Evolutionary conservation across 2,888 invertebrate genomes (phyloP).

Genomic region (Pecten maximus): DNA sequence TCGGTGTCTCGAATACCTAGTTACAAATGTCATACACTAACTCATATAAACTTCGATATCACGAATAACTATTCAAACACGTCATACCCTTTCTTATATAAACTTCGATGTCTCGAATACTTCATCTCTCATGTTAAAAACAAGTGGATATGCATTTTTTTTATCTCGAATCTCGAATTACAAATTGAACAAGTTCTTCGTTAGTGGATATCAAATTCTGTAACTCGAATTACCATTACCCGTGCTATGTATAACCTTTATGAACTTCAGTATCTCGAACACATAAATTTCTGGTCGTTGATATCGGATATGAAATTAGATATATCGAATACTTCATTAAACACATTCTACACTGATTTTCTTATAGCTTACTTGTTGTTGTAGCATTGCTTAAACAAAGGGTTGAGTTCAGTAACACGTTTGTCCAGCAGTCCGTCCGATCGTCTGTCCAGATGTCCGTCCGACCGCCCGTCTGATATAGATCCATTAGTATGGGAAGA

Average conservation of each 20-base stretch:
- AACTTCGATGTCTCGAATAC: too few species aligned
- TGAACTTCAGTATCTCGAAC: not conserved
- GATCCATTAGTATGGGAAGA: not conserved
- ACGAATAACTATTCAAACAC: too few species aligned
- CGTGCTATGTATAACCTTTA: not conserved
- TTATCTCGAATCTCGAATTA: too few species aligned
- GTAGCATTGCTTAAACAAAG: slow-evolving; percentile 24
- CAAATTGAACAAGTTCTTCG: not conserved
- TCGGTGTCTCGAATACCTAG: not conserved
- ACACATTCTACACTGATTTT: not conserved
- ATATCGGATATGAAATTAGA: too few species aligned
- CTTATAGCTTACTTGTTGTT: slow-evolving; percentile 22
- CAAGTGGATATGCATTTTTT: too few species aligned
- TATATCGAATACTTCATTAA: too few species aligned
- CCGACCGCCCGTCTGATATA: slow-evolving; percentile 1
- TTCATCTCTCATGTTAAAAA: too few species aligned
- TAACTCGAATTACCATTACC: too few species aligned
- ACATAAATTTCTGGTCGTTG: too few species aligned
- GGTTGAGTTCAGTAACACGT: not conserved
- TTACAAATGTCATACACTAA: not conserved
- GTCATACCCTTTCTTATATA: too few species aligned
- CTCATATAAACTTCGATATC: not conserved
- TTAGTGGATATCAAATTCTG: too few species aligned
- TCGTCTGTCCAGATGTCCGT: not conserved
- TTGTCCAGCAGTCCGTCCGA: slow-evolving; percentile 14